phyloP scores from a whole-genome alignment of 2,113 vertebrate species.

The Neogale vison region DNA sequence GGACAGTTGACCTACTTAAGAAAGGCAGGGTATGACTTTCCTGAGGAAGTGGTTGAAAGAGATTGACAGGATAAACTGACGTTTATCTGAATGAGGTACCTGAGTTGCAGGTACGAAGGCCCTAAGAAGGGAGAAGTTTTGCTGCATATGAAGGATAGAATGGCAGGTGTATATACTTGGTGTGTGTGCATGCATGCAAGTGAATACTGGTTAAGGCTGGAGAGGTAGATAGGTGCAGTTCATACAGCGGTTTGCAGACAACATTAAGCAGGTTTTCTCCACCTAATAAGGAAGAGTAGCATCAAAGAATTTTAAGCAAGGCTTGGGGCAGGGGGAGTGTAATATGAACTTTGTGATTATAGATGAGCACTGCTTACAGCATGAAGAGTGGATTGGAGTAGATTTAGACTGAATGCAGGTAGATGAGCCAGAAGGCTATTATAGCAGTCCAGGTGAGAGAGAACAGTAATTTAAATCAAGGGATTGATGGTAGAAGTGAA shows the following conservation, averaged over 20 bases:
- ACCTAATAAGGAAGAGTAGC: neutral
- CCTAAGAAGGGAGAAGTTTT: neutral
- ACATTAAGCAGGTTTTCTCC: neutral
- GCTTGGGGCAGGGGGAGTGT: neutral
- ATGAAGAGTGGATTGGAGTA: neutral
- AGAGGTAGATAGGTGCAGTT: neutral
- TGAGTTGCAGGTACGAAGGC: neutral
- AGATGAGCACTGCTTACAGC: neutral
- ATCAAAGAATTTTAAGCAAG: neutral
- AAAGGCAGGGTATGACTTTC: neutral
- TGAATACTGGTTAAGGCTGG: neutral
- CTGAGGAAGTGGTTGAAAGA: neutral
- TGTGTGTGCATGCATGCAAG: neutral
- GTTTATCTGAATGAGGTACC: neutral
- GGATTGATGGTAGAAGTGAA: neutral
- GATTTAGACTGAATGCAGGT: neutral
- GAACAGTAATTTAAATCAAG: neutral
- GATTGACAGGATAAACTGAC: neutral
- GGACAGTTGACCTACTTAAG: neutral
- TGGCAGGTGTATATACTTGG: neutral
- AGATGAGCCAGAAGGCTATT: neutral
- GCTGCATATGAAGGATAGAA: neutral
- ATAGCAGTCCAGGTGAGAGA: neutral
- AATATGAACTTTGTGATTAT: neutral
- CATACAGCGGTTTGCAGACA: neutral